phyloP scores from a whole-genome alignment of 2,888 invertebrate genomes.

The Protula sp. region DNA sequence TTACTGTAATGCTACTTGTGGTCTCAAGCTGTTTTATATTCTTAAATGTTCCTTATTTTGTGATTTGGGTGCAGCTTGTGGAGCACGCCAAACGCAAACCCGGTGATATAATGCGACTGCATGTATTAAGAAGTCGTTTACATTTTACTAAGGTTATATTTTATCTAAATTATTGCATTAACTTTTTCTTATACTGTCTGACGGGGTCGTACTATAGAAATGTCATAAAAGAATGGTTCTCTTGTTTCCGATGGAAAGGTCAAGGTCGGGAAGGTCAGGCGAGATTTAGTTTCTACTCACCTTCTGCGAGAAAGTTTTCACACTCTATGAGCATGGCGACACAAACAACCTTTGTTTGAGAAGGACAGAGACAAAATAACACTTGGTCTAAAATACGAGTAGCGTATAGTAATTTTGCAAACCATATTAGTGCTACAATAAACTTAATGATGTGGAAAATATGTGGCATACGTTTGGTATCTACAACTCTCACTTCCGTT shows the following conservation, averaged over 20 bases:
- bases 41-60: conserved; percentile 45
- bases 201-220: conserved; percentile 44
- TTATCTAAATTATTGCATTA: conserved; percentile 42
- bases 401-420: too few relatives aligned
- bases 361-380: too few relatives aligned
- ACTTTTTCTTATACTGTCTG: conserved; percentile 44
- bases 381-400: too few relatives aligned
- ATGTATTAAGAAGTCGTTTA: conserved; percentile 6
- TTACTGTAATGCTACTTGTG: conserved; percentile 42
- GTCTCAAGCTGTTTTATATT: conserved; percentile 47
- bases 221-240: conserved; percentile 11
- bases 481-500: too few relatives aligned
- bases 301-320: too few relatives aligned
- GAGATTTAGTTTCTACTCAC: not conserved
- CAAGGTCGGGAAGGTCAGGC: not conserved
- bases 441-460: too few relatives aligned
- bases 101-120: too few relatives aligned
- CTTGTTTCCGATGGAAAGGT: not conserved
- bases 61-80: conserved; percentile 31
- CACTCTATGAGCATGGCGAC: not conserved
- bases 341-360: not conserved
- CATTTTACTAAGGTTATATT: conserved; percentile 36
- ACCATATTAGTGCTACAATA: too few relatives aligned
- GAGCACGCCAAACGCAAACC: conserved; percentile 1
- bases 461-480: too few relatives aligned